Base-by-base conservation (phyloP, 2,797 vertebrate species). In the Aulostomus chinensis region DNA sequence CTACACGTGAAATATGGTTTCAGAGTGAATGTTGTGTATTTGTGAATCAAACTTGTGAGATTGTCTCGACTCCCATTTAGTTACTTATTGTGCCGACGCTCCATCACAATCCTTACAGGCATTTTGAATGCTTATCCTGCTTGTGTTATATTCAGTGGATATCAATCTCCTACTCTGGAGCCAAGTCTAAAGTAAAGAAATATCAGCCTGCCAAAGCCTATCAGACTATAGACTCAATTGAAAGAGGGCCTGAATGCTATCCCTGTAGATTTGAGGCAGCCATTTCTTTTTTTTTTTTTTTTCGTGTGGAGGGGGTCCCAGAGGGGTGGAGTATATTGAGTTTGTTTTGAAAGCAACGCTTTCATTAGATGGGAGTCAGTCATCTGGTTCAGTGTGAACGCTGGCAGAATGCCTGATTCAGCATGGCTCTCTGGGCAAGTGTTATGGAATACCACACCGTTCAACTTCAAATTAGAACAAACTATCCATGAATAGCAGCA, bases 351-450 rank as follows among this genome's bases (percentile, higher is more conserved):
- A 86, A 77, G 76, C 50, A 60, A 67, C 47, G 63, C 69, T 77
- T 82, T 66, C 64, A 89, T 86, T 84, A 64, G 68, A 73, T 78
- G 40, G 68, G 53, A 87, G 62, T 77, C 77, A 77, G 73, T 74
- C 77, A 74, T 77, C 55, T 78, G 72, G 35, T 74, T 82, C 75
- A 58, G 45, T 46, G 61, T 56, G 62, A 65, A 76, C 70, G 33
- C 64, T 75, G 71, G 58, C 60, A 64, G 76, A 77, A 75, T 80
- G 59, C 59, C 60, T 77, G 71, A 75, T 80, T 81, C 70, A 66
- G 51, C 69, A 41, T 68, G 56, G 35, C 62, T 76, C 60, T 66
- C 22, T 49, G 26, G 36, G 47, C 47, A 55, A 76, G 59, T 67
- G 36, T 52, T 58, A 68, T 58, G 46, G 50, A 77, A 63, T 60